Percentiles rank a stretch among this genome's conserved stretches.
Conservation (phyloP, 2,888 invertebrate species). For the Lymantria monacha region DNA sequence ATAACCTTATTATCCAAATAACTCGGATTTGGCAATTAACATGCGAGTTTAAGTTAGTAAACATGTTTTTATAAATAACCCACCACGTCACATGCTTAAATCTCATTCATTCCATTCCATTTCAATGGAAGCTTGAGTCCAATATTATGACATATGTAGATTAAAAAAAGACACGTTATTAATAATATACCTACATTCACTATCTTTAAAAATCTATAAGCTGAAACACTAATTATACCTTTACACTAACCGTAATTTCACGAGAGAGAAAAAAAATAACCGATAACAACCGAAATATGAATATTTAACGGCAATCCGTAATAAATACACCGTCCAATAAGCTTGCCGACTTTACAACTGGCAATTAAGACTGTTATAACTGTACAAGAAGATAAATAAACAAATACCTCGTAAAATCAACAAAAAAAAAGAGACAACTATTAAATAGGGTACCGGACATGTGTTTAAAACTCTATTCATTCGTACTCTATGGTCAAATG, state of each 20-base stretch:
- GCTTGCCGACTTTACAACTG: constrained; percentile 27
- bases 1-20: too few relatives aligned
- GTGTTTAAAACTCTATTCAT: background rate
- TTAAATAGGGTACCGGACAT: constrained; percentile 10
- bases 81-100: too few relatives aligned
- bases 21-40: too few relatives aligned
- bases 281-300: constrained; percentile 22
- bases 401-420: constrained; percentile 21
- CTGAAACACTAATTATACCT: background rate
- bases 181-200: too few relatives aligned
- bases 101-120: too few relatives aligned
- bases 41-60: too few relatives aligned
- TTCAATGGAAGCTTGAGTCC: too few relatives aligned
- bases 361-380: constrained; percentile 37
- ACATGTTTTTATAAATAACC: too few relatives aligned
- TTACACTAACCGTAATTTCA: constrained; percentile 4
- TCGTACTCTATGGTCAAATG: background rate
- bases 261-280: constrained; percentile 1
- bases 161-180: too few relatives aligned
- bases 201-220: background rate
- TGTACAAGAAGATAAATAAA: constrained; percentile 29
- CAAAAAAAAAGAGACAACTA: constrained; percentile 9
- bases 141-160: too few relatives aligned
- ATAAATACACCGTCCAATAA: constrained; percentile 31
- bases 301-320: constrained; percentile 35